Percentiles rank a stretch among this genome's conserved stretches.
Evolutionary conservation across 1,140 invertebrate species (phyloP).

Genomic region (Aplysia californica): DNA sequence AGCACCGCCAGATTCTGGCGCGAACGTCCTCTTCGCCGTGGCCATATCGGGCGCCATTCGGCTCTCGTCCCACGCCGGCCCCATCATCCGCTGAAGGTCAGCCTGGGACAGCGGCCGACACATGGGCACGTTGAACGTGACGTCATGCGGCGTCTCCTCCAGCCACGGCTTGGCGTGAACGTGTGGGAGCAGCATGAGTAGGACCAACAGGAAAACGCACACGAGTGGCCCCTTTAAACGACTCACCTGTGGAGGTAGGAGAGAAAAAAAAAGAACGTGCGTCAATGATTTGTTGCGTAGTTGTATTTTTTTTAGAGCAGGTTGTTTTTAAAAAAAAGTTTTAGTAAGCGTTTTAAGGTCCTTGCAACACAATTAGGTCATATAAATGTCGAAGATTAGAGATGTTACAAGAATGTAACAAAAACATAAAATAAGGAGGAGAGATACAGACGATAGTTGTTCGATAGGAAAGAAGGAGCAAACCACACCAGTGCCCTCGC

Average conservation of each 20-base stretch:
- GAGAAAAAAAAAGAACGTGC: no score
- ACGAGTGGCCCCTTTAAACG: neutral
- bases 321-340: no score
- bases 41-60: constrained; percentile 41
- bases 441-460: no score
- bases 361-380: no score
- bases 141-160: constrained; percentile 26
- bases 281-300: no score
- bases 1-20: constrained; percentile 15
- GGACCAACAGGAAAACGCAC: constrained; percentile 18
- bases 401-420: no score
- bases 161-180: constrained; percentile 31
- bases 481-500: no score
- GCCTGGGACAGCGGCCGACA: constrained; percentile 37
- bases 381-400: no score
- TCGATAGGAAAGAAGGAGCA: no score
- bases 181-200: constrained; percentile 34
- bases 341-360: no score
- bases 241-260: neutral
- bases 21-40: constrained; percentile 29
- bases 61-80: constrained; percentile 32
- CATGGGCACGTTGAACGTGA: constrained; percentile 37
- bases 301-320: no score
- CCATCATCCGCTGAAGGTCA: constrained; percentile 40
- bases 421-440: no score